Evolutionary conservation across 2,888 invertebrate species (phyloP).

Genomic region (Tiphia femorata): DNA sequence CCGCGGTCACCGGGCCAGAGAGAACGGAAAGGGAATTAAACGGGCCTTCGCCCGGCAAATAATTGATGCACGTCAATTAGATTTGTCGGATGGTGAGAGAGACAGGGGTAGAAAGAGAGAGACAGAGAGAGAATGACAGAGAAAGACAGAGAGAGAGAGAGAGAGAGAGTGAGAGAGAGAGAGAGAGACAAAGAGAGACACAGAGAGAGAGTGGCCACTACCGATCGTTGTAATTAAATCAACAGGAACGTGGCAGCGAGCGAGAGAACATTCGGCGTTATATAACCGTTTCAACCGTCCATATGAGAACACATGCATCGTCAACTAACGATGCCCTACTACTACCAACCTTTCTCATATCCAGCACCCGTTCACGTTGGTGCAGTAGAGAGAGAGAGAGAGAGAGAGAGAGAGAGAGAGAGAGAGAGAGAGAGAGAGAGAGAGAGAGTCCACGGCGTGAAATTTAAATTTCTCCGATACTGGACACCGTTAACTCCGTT

Average conservation of each 20-base stretch:
- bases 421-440: too few species aligned
- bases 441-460: slow-evolving; percentile 41
- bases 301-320: too few species aligned
- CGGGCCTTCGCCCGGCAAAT: slow-evolving; percentile 56
- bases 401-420: too few species aligned
- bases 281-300: too few species aligned
- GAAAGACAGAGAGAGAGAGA: background rate
- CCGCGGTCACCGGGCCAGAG: slow-evolving; percentile 27
- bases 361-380: too few species aligned
- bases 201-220: background rate
- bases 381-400: too few species aligned
- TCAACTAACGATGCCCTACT: too few species aligned
- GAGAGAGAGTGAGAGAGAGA: background rate
- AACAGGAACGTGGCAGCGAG: slow-evolving; percentile 42
- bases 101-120: background rate
- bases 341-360: too few species aligned
- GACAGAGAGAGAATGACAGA: background rate
- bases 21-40: slow-evolving; percentile 38
- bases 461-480: slow-evolving; percentile 61
- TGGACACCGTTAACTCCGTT: slow-evolving; percentile 49
- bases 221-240: slow-evolving; percentile 58
- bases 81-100: slow-evolving; percentile 53
- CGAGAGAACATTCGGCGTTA: slow-evolving; percentile 11
- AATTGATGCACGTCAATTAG: slow-evolving; percentile 63
- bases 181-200: slow-evolving; percentile 4